Percentiles rank a stretch among this genome's conserved stretches.
Evolutionary conservation across 2,113 vertebrate species (phyloP).

Genomic region (Mionectes macconnelli): DNA sequence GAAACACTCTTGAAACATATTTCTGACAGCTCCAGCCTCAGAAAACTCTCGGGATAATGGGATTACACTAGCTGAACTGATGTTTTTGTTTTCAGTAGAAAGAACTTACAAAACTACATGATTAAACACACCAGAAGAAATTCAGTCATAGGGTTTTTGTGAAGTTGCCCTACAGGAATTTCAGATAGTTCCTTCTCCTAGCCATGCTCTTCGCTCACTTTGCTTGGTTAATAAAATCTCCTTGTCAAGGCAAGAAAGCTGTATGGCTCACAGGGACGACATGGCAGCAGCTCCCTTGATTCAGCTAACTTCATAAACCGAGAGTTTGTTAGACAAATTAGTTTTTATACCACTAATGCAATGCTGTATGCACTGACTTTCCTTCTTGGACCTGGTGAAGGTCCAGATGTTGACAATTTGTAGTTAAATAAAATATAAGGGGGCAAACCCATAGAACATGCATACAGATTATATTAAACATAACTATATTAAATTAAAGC

Average conservation of each 20-base stretch:
- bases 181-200: background rate
- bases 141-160: background rate
- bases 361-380: background rate
- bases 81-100: background rate
- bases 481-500: background rate
- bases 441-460: accelerated
- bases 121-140: background rate
- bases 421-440: background rate
- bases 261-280: background rate
- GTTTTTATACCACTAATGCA: background rate
- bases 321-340: background rate
- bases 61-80: background rate
- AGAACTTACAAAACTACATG: background rate
- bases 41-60: background rate
- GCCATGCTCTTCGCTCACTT: background rate
- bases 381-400: background rate
- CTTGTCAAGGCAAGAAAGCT: background rate
- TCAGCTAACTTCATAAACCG: background rate
- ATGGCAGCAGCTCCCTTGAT: background rate
- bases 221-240: background rate
- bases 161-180: background rate
- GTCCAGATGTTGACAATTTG: background rate
- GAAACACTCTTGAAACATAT: background rate
- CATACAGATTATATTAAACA: background rate
- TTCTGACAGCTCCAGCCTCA: background rate